These are phyloP conservation scores for Diplazon laetatorius DNA, from an alignment of 2,888 invertebrate genomes.

Conservation along the genomic window DNA sequence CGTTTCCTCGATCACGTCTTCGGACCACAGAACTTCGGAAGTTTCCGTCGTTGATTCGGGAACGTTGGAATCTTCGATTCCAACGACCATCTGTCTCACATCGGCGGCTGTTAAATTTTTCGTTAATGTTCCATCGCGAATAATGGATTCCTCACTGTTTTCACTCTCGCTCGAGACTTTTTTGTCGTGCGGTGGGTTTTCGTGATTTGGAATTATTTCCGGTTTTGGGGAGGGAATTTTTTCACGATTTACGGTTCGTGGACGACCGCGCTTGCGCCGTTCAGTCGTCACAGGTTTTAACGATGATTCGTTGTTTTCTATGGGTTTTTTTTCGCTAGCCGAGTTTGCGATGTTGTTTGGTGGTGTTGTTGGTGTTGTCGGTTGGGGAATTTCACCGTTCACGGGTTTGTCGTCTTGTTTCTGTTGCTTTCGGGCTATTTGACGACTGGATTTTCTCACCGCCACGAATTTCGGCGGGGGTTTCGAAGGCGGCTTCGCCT, in stretches of 20 bases:
- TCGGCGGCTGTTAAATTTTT: constrained; percentile 71
- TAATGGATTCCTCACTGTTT: constrained; percentile 78
- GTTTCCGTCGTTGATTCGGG: no score
- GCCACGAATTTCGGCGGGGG: constrained; percentile 72
- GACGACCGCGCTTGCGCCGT: constrained; percentile 61
- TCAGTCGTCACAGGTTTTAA: constrained; percentile 3
- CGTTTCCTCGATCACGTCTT: constrained; percentile 80
- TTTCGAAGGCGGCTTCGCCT: constrained; percentile 74
- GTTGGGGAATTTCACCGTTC: constrained; percentile 74
- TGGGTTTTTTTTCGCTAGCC: no score
- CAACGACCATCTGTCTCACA: constrained; percentile 71
- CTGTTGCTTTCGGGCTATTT: constrained; percentile 78
- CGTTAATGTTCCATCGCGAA: no score
- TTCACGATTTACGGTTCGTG: constrained; percentile 26
- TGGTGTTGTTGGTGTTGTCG: no score
- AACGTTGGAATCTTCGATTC: constrained; percentile 63
- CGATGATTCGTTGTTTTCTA: constrained; percentile 62
- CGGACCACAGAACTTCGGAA: constrained; percentile 73
- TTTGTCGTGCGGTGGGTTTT: constrained; percentile 55
- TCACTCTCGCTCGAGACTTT: constrained; percentile 71
- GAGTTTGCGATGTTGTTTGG: constrained; percentile 71
- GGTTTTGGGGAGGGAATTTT: constrained; percentile 29
- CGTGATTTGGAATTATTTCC: constrained; percentile 29
- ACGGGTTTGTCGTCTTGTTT: constrained; percentile 76
- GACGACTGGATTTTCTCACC: constrained; percentile 79